phyloP scores from a whole-genome alignment of 1,140 invertebrate species.

The Piezodorus guildinii region DNA sequence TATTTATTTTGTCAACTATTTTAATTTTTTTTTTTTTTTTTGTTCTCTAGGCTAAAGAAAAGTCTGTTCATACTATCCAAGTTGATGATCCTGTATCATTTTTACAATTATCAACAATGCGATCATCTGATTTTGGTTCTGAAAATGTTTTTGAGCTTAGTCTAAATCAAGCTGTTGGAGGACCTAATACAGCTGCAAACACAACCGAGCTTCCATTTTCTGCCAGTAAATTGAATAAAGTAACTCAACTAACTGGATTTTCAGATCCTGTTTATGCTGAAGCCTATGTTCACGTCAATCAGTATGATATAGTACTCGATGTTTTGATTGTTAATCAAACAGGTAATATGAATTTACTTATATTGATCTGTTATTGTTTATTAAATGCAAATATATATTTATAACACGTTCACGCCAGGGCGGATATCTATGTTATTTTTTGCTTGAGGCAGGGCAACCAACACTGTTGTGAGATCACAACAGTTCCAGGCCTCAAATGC shows the following conservation, averaged over 20 bases:
- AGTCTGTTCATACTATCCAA: conserved; percentile 57
- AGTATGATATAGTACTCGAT: conserved; percentile 97
- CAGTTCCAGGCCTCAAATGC: too few species aligned
- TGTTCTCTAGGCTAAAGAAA: conserved; percentile 48
- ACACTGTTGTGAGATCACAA: too few species aligned
- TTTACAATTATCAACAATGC: conserved; percentile 58
- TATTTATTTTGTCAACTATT: not conserved
- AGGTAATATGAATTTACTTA: conserved; percentile 34
- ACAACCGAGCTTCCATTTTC: conserved; percentile 28
- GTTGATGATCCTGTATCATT: conserved; percentile 82
- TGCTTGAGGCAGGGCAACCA: not conserved
- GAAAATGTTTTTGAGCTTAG: conserved; percentile 94
- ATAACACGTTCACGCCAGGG: too few species aligned
- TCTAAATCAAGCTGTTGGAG: conserved; percentile 70
- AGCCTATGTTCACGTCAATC: conserved; percentile 97
- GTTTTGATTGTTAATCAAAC: conserved; percentile 98
- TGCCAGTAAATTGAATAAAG: conserved; percentile 64
- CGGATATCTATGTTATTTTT: not conserved
- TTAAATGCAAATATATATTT: not conserved
- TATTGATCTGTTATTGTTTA: not conserved
- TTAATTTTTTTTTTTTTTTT: not conserved
- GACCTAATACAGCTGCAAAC: conserved; percentile 17
- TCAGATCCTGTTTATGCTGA: conserved; percentile 99
- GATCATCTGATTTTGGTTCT: conserved; percentile 54
- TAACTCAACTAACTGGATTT: conserved; percentile 98